These are phyloP conservation scores for Trichonephila clavipes DNA, from an alignment of 1,140 invertebrate genomes.

Conservation along the genomic window DNA sequence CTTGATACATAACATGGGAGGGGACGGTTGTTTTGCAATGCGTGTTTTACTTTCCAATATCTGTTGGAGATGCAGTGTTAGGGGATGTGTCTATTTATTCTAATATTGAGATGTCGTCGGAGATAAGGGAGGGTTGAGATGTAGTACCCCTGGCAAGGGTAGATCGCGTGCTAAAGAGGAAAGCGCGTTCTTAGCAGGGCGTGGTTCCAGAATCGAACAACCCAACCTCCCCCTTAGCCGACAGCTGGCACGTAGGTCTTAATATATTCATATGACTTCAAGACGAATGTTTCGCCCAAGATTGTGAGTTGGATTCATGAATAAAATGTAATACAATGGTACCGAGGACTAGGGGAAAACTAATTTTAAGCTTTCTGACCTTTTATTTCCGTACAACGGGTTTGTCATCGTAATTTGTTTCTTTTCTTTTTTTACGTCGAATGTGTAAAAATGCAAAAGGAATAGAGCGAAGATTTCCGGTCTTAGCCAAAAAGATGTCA, in stretches of 20 bases:
- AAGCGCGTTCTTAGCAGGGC: slow-evolving; percentile 22
- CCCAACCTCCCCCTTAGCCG: slow-evolving; percentile 3
- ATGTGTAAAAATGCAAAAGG: background rate
- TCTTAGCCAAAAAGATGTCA: too few relatives aligned
- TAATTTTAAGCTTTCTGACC: slow-evolving; percentile 12
- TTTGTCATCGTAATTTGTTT: background rate
- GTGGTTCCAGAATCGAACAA: slow-evolving; percentile 37
- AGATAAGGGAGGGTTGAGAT: slow-evolving; percentile 8
- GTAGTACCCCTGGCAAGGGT: slow-evolving; percentile 6
- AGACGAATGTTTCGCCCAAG: slow-evolving; percentile 46
- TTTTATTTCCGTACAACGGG: background rate
- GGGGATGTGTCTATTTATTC: background rate
- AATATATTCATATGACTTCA: slow-evolving; percentile 39
- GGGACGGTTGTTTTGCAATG: background rate
- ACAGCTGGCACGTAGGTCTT: slow-evolving; percentile 28
- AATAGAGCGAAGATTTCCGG: background rate
- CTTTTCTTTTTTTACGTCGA: background rate
- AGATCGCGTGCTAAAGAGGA: slow-evolving; percentile 9
- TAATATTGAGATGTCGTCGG: slow-evolving; percentile 6
- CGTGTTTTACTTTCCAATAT: slow-evolving; percentile 11
- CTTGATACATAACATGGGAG: too few relatives aligned
- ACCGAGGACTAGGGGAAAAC: background rate
- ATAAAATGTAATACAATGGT: slow-evolving; percentile 31
- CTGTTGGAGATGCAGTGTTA: background rate
- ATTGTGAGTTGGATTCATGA: slow-evolving; percentile 23